Evolutionary conservation across 2,888 invertebrate species (phyloP).

Genomic region (Cryptus viduatorius): DNA sequence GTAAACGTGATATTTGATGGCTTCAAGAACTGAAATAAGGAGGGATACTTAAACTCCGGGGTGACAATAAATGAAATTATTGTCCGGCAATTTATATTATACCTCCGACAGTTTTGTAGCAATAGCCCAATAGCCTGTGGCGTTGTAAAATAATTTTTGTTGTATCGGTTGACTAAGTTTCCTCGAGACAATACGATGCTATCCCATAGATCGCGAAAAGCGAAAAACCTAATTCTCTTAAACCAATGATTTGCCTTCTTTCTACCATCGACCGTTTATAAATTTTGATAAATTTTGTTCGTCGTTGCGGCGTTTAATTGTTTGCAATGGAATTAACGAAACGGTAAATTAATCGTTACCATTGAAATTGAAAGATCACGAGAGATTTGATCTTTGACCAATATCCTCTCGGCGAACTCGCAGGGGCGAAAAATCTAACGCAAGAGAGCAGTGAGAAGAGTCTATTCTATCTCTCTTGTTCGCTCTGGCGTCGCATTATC

Average conservation of each 20-base stretch:
- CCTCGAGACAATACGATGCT: constrained; percentile 24
- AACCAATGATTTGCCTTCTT: constrained; percentile 11
- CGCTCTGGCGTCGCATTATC: constrained; percentile 72
- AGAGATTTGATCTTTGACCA: constrained; percentile 43
- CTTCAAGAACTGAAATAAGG: constrained; percentile 51
- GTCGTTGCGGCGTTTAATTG: neutral
- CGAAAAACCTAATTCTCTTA: neutral
- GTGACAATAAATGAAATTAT: constrained; percentile 48
- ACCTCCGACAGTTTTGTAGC: constrained; percentile 9
- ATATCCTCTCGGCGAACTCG: constrained; percentile 16
- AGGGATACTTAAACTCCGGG: neutral
- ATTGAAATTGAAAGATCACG: constrained; percentile 25
- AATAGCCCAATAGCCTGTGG: neutral
- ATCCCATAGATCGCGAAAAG: neutral
- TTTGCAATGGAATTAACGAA: neutral
- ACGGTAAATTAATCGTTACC: constrained; percentile 28
- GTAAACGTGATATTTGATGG: constrained; percentile 54
- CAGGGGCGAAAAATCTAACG: constrained; percentile 37
- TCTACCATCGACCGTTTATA: neutral
- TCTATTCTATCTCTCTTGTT: constrained; percentile 44
- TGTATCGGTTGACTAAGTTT: constrained; percentile 4
- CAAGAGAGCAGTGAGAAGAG: constrained; percentile 30
- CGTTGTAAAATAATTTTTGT: constrained; percentile 53
- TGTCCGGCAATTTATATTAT: constrained; percentile 27
- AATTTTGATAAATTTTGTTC: constrained; percentile 50